phyloP scores from a whole-genome alignment of 2,797 vertebrate species.

The Telmatherina bonti region DNA sequence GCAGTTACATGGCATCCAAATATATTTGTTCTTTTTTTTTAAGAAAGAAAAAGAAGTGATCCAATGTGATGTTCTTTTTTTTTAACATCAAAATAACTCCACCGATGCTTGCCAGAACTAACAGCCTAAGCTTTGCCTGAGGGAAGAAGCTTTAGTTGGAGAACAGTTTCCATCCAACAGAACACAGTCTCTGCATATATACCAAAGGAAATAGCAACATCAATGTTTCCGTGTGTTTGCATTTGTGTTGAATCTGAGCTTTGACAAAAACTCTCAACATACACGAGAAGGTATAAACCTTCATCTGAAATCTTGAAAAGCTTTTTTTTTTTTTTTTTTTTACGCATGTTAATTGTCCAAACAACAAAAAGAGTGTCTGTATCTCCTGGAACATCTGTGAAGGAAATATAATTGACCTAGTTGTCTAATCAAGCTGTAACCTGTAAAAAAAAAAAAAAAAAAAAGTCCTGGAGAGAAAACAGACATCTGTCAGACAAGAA shows the following conservation, averaged over 20 bases:
- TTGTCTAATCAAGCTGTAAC: conserved; percentile 76
- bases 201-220: conserved; percentile 16
- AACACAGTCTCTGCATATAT: conserved; percentile 20
- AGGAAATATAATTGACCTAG: conserved; percentile 52
- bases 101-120: conserved; percentile 59
- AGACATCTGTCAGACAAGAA: conserved; percentile 69
- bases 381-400: conserved; percentile 30
- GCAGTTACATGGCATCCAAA: conserved; percentile 17
- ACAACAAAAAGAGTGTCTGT: conserved; percentile 2
- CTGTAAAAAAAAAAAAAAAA: conserved; percentile 75
- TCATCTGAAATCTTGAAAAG: conserved; percentile 15
- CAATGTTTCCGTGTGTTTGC: conserved; percentile 6
- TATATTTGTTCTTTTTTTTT: conserved; percentile 1
- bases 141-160: conserved; percentile 46
- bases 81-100: conserved; percentile 58
- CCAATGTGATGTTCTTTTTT: conserved; percentile 17
- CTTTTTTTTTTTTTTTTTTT: too few species aligned
- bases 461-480: too few species aligned
- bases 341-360: conserved; percentile 19
- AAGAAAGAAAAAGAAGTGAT: conserved; percentile 34
- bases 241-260: conserved; percentile 8
- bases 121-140: conserved; percentile 60
- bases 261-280: conserved; percentile 7
- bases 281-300: background rate
- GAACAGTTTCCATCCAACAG: conserved; percentile 41